Base-by-base conservation (phyloP, 2,797 vertebrate genomes). In the Prunella strophiata region DNA sequence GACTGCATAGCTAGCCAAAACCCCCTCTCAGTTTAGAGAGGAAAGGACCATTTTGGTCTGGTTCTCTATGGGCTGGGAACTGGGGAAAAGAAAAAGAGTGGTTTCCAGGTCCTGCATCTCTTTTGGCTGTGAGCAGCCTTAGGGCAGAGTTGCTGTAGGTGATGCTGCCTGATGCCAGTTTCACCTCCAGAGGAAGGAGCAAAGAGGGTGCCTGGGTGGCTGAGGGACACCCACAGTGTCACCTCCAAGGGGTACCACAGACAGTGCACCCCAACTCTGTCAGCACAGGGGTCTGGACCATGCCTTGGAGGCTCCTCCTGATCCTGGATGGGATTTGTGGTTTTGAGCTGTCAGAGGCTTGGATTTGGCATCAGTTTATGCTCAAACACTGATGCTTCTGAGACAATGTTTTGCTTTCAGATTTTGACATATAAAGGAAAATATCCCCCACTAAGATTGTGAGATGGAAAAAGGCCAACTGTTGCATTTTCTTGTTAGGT, bases 261-360 rank as follows among this genome's bases (percentile, higher is more conserved):
- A 26, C 67, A 74, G 4, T 10, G 26, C 16, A 7, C 45, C n/a
- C 40, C 40, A 43, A 0, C 43, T 59, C 65, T 67, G 43, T 8
- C 0, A 1, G 34, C 4, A 2, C 16, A 2, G 15, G 0, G 0
- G 1, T 61, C 72, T 16, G 20, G 26, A 11, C 5, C 0, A 0
- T 45, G 21, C 1, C 0, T 4, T 81, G 66, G 30, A 68, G 58
- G 38, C 15, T 88, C 8, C n/a, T 3, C 3, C 29, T 67, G 26
- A 18, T 87, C 27, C 57, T 89, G 75, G 21, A 30, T 48, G 21
- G 13, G 18, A 5, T 2, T 3, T 57, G 25, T 71, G 45, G 16
- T 26, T 94, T 79, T 3, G 2, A 79, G 58, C 55, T 38, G 73
- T 59, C 36, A 71, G 20, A 74, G 26, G 22, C 29, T 71, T 94